Evolutionary conservation across 2,797 vertebrate species (phyloP), one percentile per base, ranked within the genome.

Genomic region (Melanotaenia parkinsoni): DNA sequence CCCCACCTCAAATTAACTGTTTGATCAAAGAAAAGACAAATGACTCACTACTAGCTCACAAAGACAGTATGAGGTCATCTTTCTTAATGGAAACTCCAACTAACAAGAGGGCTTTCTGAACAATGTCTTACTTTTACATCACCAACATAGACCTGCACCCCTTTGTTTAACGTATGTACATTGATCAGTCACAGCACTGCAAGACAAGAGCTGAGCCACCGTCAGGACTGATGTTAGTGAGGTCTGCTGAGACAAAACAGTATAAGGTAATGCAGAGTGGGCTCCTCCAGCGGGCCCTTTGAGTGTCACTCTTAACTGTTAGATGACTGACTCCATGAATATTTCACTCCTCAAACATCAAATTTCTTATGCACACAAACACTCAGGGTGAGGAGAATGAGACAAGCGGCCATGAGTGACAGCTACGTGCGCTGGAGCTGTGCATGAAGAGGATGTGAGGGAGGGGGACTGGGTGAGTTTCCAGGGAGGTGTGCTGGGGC

Each of bases 281-380:
- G 88, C 50, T 80, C 86, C 82, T 78, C 77, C 68, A 13, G 18
- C 20, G 68, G 72, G 83, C 51, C 75, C 69, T 63, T 86, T 78
- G 5, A 77, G 79, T 80, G 86, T 87, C 88, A 85, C 80, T 88
- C 81, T 60, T 4, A 3, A 40, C 53, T 1, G 11, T 5, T 70
- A 72, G 71, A 75, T 87, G 90, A 89, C 85, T 87, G 88, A 88
- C 85, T 88, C 83, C 65, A 59, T 28, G 13, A 81, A 78, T 58
- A 53, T 56, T 53, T 72, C 59, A 38, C 69, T 67, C 68, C 33
- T 85, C 81, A 72, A 83, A 89, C 84, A 78, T 74, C 63, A n/a
- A 72, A 79, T 88, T 81, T 82, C 86, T 84, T 83, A 78, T 80
- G 74, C 80, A 86, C 87, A 90, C 86, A 90, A 89, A 89, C 85